These are phyloP conservation scores for Euplexia lucipara DNA, from an alignment of 2,888 invertebrate species.

Conservation along the genomic window DNA sequence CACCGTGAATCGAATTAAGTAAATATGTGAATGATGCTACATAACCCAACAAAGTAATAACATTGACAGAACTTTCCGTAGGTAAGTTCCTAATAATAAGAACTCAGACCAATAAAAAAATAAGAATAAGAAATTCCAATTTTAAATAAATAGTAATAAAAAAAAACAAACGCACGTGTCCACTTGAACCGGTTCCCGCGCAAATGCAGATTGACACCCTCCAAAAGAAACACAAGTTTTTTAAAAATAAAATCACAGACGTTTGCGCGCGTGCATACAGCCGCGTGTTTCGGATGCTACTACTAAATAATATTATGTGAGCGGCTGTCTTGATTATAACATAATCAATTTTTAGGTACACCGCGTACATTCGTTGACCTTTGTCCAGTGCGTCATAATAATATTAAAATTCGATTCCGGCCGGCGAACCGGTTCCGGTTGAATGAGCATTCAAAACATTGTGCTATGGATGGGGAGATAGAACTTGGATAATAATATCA, in stretches of 20 bases:
- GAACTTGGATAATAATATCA: constrained; percentile 4
- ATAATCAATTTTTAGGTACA: constrained; percentile 38
- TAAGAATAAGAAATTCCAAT: no score
- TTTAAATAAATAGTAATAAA: no score
- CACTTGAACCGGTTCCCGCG: constrained; percentile 39
- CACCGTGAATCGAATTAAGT: background rate
- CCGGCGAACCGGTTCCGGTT: constrained; percentile 8
- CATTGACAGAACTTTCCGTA: background rate
- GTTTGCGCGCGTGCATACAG: constrained; percentile 53
- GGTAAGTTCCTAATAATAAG: no score
- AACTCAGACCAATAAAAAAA: no score
- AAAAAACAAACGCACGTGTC: constrained; percentile 24
- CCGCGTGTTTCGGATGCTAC: constrained; percentile 49
- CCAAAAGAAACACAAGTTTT: constrained; percentile 37
- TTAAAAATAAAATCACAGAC: constrained; percentile 45
- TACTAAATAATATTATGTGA: constrained; percentile 48
- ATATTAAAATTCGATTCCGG: background rate
- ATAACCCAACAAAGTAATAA: background rate
- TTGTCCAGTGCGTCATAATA: constrained; percentile 19
- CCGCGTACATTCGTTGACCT: constrained; percentile 32
- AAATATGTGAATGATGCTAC: background rate
- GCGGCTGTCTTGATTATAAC: constrained; percentile 31
- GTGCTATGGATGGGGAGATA: background rate
- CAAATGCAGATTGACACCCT: constrained; percentile 35
- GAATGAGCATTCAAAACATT: constrained; percentile 8